These are phyloP conservation scores for Neodiprion fabricii DNA, from an alignment of 1,140 invertebrate species.

Conservation along the genomic window DNA sequence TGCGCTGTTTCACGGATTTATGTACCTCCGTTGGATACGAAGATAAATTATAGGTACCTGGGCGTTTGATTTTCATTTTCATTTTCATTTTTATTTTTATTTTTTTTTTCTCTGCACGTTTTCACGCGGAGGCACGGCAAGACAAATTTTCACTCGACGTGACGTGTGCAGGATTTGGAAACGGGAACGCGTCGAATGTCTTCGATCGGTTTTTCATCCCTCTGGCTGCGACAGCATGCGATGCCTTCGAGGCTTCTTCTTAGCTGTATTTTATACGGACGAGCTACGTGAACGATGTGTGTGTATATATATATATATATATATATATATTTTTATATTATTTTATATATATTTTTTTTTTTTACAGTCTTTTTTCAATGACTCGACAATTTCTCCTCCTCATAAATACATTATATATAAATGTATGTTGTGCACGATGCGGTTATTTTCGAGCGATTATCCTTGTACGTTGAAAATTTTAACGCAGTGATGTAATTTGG, in stretches of 20 bases:
- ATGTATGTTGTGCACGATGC: too few species aligned
- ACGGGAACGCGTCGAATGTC: constrained; percentile 23
- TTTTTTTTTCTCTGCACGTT: constrained; percentile 19
- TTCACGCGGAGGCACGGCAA: constrained; percentile 11
- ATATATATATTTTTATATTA: too few species aligned
- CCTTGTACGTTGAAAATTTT: too few species aligned
- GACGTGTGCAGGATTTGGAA: constrained; percentile 13
- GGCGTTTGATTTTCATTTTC: background rate
- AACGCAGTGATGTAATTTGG: too few species aligned
- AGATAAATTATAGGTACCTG: background rate
- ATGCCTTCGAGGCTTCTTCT: constrained; percentile 27
- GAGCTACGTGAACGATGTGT: too few species aligned
- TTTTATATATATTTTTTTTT: too few species aligned
- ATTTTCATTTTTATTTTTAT: background rate
- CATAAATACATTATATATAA: too few species aligned
- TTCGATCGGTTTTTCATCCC: constrained; percentile 40
- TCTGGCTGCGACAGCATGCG: constrained; percentile 16
- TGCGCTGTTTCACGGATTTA: constrained; percentile 25
- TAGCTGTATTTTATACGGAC: background rate
- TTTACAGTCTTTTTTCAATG: too few species aligned
- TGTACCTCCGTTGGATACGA: constrained; percentile 22
- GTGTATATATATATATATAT: too few species aligned
- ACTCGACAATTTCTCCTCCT: too few species aligned
- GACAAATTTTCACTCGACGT: constrained; percentile 11
- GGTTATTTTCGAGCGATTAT: too few species aligned